Base-by-base conservation (phyloP, 2,113 vertebrate genomes). In the Hydrochoerus hydrochaeris region DNA sequence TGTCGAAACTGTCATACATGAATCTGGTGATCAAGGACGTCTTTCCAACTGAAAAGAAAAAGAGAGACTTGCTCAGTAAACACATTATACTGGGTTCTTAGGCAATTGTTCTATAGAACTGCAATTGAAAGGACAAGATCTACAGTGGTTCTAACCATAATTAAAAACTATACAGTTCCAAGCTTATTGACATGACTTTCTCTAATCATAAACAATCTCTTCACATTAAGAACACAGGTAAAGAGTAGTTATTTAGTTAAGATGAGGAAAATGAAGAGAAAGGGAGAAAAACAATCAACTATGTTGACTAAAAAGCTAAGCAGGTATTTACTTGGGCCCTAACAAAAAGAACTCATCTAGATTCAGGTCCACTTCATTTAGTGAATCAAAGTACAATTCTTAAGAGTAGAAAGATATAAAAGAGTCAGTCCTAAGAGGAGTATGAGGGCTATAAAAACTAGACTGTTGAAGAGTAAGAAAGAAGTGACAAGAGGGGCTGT, bases 11-110 rank as follows among this genome's bases (percentile, higher is more conserved):
- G 99, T 99, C 99, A 83, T 99, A 99, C 99, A 99, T 99, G 98
- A 99, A 99, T 98, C 99, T 99, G 98, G 99, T 99, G 98, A 99
- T 99, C 98, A 99, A 98, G 26, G 99, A 99, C 11, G 99, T 99
- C 98, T 99, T 99, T 95, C 99, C 99, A 98, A 99, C 99, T 99
- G 80, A 91, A 99, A 98, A 80, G 92, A 96, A 93, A 98, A 97
- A 97, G 65, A 88, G 1, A 91, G 28, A 65, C 95, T 98, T 28
- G 97, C 63, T 85, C 41, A 96, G 62, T 77, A 32, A 97, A 95
- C n/a, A 96, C 24, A 94, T 58, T 94, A 67, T 19, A 95, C 0
- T 90, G 32, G 41, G 35, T 81, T 97, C 60, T 95, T 63, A 87
- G 71, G 26, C 28, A 93, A 91, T 85, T 91, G 41, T 84, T 90